Base-by-base conservation (phyloP, 2,113 vertebrate genomes). In the Lipotes vexillifer region DNA sequence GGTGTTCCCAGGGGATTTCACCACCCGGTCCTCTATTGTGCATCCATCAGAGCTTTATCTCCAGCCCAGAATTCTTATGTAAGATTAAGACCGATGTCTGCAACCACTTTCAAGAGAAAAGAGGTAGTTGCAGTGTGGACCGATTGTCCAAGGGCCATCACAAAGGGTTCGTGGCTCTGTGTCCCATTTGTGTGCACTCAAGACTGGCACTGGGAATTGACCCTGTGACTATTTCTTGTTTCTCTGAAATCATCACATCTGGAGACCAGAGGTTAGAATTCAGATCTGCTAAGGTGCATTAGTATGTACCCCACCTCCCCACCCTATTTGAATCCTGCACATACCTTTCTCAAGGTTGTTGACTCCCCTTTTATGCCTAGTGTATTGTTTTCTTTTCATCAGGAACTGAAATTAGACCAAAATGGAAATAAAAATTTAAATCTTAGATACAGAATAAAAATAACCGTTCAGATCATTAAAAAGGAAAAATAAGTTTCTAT, bases 381-480 rank as follows among this genome's bases (percentile, higher is more conserved):
- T 61, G 10, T 27, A 29, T 75, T 31, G 10, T 71, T 72, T 87
- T 68, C 57, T 69, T 69, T 74, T 81, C 55, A 59, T 84, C 49
- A 74, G 57, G 46, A 90, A 83, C 27, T 36, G 52, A 68, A 27
- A 88, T 86, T 84, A 69, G 18, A 68, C 10, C 31, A 91, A 95
- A 81, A 71, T 55, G 46, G 66, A 93, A 72, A 84, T 57, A 92
- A 71, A 71, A 86, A 66, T 23, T 41, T 74, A 88, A 96, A 83
- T 88, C 55, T 78, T 93, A 93, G 61, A 68, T 68, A 61, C 5
- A 65, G 66, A 96, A 85, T 74, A 88, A 96, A 92, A 90, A 91
- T 77, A 83, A 84, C 71, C 63, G 6, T 82, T 85, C 49, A 1
- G 29, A 38, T 69, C 57, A n/a, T 59, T 44, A 85, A 59, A 77